These are phyloP conservation scores for Drosophila truncata DNA, from an alignment of 1,140 invertebrate genomes.

Conservation along the genomic window DNA sequence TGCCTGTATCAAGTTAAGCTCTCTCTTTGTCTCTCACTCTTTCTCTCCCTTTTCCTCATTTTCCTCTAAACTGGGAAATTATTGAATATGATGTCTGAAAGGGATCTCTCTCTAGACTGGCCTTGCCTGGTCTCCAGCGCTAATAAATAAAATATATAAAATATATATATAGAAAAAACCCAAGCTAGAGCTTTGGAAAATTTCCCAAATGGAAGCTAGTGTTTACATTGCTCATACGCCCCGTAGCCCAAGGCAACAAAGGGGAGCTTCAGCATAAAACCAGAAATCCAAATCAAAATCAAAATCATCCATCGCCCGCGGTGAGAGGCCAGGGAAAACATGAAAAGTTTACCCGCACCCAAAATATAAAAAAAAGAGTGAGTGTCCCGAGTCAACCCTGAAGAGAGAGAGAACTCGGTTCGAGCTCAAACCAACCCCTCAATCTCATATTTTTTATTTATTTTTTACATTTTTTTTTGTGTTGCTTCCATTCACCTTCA, in stretches of 20 bases:
- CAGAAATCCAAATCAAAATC: slow-evolving; percentile 38
- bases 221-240: slow-evolving; percentile 44
- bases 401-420: not conserved
- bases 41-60: not conserved
- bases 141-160: slow-evolving; percentile 1
- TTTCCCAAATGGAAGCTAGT: not conserved
- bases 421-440: slow-evolving; percentile 13
- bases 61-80: not conserved
- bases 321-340: slow-evolving; percentile 17
- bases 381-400: slow-evolving; percentile 15
- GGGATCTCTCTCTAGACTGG: not conserved
- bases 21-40: no score
- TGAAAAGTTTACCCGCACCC: slow-evolving; percentile 37
- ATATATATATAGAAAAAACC: not conserved
- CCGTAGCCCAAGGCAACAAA: slow-evolving; percentile 11
- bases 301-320: slow-evolving; percentile 44
- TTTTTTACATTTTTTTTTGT: not conserved
- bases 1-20: no score
- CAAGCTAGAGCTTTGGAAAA: not conserved
- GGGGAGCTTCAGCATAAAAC: slow-evolving; percentile 6
- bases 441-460: slow-evolving; percentile 5
- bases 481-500: slow-evolving; percentile 24
- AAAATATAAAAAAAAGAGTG: not conserved
- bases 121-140: not conserved
- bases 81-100: slow-evolving; percentile 1